These are phyloP conservation scores for Lobophora halterata DNA, from an alignment of 2,888 invertebrate species.

Conservation along the genomic window DNA sequence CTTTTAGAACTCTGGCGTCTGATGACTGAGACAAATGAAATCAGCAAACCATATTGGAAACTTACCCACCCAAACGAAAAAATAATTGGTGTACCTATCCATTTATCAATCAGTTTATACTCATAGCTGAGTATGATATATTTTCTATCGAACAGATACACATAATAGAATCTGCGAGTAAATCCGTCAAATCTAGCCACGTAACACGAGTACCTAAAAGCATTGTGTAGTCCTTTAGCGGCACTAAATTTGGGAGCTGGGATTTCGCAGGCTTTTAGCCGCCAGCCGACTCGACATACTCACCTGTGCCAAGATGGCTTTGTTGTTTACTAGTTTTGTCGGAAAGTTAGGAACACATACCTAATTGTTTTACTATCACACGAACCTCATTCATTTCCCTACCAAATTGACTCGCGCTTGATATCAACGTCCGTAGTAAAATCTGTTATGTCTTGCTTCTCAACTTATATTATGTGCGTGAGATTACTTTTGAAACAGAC, in stretches of 20 bases:
- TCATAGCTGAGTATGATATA: slow-evolving; percentile 17
- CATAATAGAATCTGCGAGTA: slow-evolving; percentile 14
- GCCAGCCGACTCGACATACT: slow-evolving; percentile 20
- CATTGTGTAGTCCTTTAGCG: slow-evolving; percentile 19
- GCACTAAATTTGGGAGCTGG: slow-evolving; percentile 25
- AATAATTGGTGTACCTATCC: too few species aligned
- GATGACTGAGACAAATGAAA: too few species aligned
- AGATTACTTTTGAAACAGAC: slow-evolving; percentile 67
- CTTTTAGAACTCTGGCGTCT: slow-evolving; percentile 17
- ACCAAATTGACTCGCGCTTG: not conserved
- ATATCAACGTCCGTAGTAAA: slow-evolving; percentile 18
- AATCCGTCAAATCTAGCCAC: slow-evolving; percentile 19
- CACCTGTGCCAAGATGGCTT: slow-evolving; percentile 36
- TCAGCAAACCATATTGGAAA: too few species aligned
- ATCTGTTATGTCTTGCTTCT: slow-evolving; percentile 36
- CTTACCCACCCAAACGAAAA: too few species aligned
- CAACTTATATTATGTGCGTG: slow-evolving; percentile 52
- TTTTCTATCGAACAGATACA: slow-evolving; percentile 1
- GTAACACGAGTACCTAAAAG: slow-evolving; percentile 15
- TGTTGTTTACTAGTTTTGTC: slow-evolving; percentile 26
- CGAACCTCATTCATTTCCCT: slow-evolving; percentile 1
- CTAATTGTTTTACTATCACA: slow-evolving; percentile 25
- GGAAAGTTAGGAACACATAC: slow-evolving; percentile 13
- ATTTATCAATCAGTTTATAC: too few species aligned
- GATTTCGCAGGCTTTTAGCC: slow-evolving; percentile 31